These are phyloP conservation scores for Kryphioiulus occultus DNA, from an alignment of 2,888 invertebrate species.

Conservation along the genomic window DNA sequence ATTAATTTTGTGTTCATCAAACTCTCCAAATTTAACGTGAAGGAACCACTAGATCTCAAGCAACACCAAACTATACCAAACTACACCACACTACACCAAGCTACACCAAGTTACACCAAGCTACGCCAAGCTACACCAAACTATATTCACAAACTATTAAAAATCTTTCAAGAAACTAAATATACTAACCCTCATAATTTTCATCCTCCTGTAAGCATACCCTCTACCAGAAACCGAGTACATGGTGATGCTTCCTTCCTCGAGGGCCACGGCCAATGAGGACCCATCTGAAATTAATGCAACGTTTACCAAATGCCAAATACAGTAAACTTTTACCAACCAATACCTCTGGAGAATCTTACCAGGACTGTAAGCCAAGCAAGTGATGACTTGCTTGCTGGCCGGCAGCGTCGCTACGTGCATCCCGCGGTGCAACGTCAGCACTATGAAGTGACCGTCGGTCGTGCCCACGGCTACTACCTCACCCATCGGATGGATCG, in stretches of 20 bases:
- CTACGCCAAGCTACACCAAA: too few relatives aligned
- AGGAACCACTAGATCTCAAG: not conserved
- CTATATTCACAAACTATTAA: too few relatives aligned
- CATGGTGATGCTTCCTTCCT: conserved; percentile 84
- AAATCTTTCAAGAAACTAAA: too few relatives aligned
- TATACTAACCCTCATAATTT: conserved; percentile 58
- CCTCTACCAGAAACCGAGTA: conserved; percentile 88
- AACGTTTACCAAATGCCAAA: not conserved
- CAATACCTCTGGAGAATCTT: conserved; percentile 57
- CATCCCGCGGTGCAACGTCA: conserved; percentile 86
- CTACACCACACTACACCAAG: too few relatives aligned
- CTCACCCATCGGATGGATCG: conserved; percentile 87
- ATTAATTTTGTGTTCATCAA: too few relatives aligned
- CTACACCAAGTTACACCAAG: too few relatives aligned
- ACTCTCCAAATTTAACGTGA: too few relatives aligned
- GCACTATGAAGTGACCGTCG: conserved; percentile 84
- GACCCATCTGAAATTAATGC: conserved; percentile 77
- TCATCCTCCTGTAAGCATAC: conserved; percentile 74
- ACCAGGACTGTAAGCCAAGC: conserved; percentile 88
- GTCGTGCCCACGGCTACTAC: conserved; percentile 88
- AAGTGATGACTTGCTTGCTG: conserved; percentile 85
- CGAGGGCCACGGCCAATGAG: conserved; percentile 85
- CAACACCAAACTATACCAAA: too few relatives aligned
- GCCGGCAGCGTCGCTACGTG: conserved; percentile 85
- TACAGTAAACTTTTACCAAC: too few relatives aligned